A percentile compares a stretch with the other conserved stretches of the same genome.
These are phyloP conservation scores for Sebastes hubbsi DNA, from an alignment of 2,797 vertebrate species.

Conservation along the genomic window DNA sequence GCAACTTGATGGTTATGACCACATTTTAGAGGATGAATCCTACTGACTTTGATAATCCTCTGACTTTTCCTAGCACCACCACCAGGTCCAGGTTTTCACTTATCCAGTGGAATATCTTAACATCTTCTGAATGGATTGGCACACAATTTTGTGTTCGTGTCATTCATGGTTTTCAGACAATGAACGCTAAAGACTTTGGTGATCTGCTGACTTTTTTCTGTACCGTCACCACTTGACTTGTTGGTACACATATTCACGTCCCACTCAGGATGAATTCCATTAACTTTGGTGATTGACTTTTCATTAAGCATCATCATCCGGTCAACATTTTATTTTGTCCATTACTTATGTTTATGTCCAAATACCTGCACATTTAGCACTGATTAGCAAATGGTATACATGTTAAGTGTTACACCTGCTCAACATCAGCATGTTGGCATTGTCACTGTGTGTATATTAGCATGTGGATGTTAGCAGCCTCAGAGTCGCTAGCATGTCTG, in stretches of 20 bases:
- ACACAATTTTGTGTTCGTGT: not conserved
- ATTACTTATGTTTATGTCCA: too few relatives aligned
- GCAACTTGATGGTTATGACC: rapidly evolving
- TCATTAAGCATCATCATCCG: too few relatives aligned
- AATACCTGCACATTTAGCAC: not conserved
- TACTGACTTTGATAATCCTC: rapidly evolving
- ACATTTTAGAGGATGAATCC: too few relatives aligned
- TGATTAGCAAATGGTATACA: not conserved
- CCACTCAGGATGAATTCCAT: too few relatives aligned
- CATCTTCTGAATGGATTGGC: too few relatives aligned
- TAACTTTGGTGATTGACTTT: too few relatives aligned
- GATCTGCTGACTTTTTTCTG: not conserved
- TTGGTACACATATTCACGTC: not conserved
- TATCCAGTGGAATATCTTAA: too few relatives aligned
- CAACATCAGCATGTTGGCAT: not conserved
- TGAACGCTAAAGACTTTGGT: not conserved
- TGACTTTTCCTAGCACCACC: too few relatives aligned
- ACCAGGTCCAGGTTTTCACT: too few relatives aligned
- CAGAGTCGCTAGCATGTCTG: not conserved
- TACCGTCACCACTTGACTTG: not conserved
- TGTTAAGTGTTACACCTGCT: not conserved
- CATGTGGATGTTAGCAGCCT: not conserved
- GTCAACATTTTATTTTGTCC: too few relatives aligned
- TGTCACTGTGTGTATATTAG: not conserved
- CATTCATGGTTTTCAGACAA: not conserved